Base-by-base conservation (phyloP, 2,888 invertebrate species). In the Apotomis capreana region DNA sequence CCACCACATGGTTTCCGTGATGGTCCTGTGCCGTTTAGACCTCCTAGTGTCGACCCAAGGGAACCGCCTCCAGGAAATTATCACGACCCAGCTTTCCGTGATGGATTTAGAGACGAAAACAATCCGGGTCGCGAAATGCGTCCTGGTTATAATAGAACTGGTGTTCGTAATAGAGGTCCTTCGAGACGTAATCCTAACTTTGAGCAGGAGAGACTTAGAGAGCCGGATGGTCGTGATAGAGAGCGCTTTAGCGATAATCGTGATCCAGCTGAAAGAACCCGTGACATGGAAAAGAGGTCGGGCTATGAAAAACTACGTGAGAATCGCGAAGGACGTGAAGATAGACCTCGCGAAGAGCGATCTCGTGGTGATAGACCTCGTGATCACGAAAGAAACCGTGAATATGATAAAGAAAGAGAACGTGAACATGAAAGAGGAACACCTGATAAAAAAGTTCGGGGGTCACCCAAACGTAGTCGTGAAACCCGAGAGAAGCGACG, bases 241-340 rank as follows among this genome's bases (percentile, higher is more conserved):
- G 91, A 92, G 77, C 84, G 90, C 74, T 89, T 85, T 72, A 86
- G 86, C 78, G 91, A 92, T 75, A 87, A 84, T 72, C 90, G 94
- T 40, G 89, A 90, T 62, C 81, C 82, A 51, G 78, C 75, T 59
- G 90, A 93, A 51, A 91, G 94, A 76, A 80, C 87, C 55, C 90
- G 93, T 65, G 94, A 94, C 71, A 54, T 78, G 36, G 89, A 91
- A 59, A 87, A 88, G 78, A 82, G 84, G 75, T 73, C 84, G 15
- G 86, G 81, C 78, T 87, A 83, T 80, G 87, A 84, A 75, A 92
- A 84, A 88, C 87, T 77, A 82, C 89, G 80, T 74, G 87, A 76
- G 83, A 83, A 65, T 82, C 89, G 78, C 51, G 89, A 89, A 75
- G 75, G 76, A 78, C 82, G 89, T 51, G 89, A 89, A 44, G 89